Evolutionary conservation across 2,113 vertebrate species (phyloP), one percentile per base, ranked within the genome.

Genomic region (Rhinogobius similis): DNA sequence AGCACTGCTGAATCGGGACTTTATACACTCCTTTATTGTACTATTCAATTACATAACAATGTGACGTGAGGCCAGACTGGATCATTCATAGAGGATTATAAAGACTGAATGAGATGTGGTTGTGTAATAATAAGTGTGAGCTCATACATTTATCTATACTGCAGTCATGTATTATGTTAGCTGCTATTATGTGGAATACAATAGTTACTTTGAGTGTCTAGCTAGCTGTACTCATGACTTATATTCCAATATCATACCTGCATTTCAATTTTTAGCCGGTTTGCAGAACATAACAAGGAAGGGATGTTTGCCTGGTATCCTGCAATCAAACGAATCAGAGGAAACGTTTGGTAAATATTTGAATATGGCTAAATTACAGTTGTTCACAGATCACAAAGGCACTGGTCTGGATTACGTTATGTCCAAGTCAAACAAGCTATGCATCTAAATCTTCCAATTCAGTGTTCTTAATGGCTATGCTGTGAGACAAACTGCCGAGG

Each of bases 331-430:
- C 82, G 67, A 87, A 87, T 78, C 52, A 68, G 48, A 84, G 78
- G 82, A 88, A 84, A 74, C 72, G 21, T 66, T 62, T 14, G 9
- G 26, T 70, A 87, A 87, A 87, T 87, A 86, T 86, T 84, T 87
- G 76, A 69, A 41, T 62, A 65, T 6, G 20, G 26, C 56, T 64
- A 69, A 71, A 76, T 84, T 76, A 67, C 71, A 78, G 61, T 79
- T 73, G 56, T 38, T 29, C 29, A 55, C 58, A 75, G 73, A 86
- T 81, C 78, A 65, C 66, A 73, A 73, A 68, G 29, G 8, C 62
- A 46, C 65, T 73, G 36, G 4, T 8, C 83, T 78, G 79, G 65
- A 36, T 29, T 5, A 53, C 27, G 13, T 69, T 53, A 59, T 65
- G 11, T 81, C 43, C 11, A 61, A 68, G 72, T 62, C 64, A 29